Conservation (phyloP, 30 jellyfish, hydroid and myxozoan genomes). For the Clytia hemisphaerica region DNA sequence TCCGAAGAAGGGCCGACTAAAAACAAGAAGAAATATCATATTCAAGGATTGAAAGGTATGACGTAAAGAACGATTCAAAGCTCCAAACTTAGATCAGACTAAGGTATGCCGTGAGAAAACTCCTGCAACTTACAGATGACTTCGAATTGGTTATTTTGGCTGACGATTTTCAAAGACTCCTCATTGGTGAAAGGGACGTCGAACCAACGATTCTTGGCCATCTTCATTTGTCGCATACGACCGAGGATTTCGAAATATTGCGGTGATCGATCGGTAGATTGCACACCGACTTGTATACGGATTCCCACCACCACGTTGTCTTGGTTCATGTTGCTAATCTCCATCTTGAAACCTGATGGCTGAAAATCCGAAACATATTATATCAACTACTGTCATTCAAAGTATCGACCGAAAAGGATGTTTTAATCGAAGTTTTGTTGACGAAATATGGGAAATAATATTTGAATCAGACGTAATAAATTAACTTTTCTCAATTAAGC, state of each 20-base stretch:
- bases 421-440: too few species aligned
- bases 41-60: not conserved
- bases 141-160: constrained; percentile 67
- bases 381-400: too few species aligned
- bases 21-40: not conserved
- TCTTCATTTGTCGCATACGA: constrained; percentile 50
- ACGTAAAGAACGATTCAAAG: too few species aligned
- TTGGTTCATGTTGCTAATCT: constrained; percentile 44
- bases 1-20: constrained; percentile 94
- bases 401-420: too few species aligned
- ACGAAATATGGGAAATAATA: too few species aligned
- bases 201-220: constrained; percentile 85
- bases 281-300: constrained; percentile 82
- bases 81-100: too few species aligned
- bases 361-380: constrained; percentile 7
- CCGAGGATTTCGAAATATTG: constrained; percentile 81
- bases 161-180: constrained; percentile 36
- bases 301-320: constrained; percentile 79
- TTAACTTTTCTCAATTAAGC: too few species aligned
- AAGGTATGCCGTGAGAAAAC: too few species aligned
- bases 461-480: too few species aligned
- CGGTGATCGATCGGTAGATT: constrained; percentile 76
- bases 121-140: constrained; percentile 76
- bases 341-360: constrained; percentile 85
- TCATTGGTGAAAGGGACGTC: constrained; percentile 79